These are phyloP conservation scores for Penaeus monodon DNA, from an alignment of 2,888 invertebrate species.

Conservation along the genomic window DNA sequence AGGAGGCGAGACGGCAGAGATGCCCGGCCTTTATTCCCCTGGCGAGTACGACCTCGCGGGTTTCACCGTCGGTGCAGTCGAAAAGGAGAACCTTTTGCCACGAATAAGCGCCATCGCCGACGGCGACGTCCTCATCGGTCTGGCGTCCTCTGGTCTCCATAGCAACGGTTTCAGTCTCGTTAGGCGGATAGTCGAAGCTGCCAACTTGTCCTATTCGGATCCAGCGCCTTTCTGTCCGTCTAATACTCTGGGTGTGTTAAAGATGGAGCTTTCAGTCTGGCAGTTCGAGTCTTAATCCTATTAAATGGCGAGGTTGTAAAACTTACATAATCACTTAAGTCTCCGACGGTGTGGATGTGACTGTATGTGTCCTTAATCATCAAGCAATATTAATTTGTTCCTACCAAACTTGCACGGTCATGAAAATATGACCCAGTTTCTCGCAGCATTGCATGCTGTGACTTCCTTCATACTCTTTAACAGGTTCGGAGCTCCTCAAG, in stretches of 20 bases:
- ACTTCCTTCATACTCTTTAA: constrained; percentile 46
- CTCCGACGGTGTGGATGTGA: no score
- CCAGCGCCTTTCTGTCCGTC: constrained; percentile 63
- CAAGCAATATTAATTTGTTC: no score
- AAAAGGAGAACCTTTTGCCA: constrained; percentile 82
- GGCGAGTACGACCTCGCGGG: constrained; percentile 96
- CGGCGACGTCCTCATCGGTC: constrained; percentile 86
- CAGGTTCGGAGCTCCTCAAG: constrained; percentile 84
- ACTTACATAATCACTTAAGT: no score
- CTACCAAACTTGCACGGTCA: background rate
- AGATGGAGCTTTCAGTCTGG: background rate
- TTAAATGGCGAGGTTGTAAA: no score
- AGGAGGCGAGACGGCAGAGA: constrained; percentile 97
- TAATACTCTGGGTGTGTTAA: constrained; percentile 55
- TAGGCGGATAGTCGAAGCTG: constrained; percentile 80
- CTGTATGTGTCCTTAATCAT: no score
- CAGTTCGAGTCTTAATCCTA: no score
- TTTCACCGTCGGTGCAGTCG: constrained; percentile 93
- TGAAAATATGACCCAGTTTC: background rate
- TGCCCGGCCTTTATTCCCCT: constrained; percentile 91
- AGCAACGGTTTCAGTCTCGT: constrained; percentile 95
- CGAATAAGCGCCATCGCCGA: constrained; percentile 76
- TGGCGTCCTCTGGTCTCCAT: constrained; percentile 92
- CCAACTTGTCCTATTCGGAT: constrained; percentile 72
- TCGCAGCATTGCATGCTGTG: background rate